A percentile compares a stretch with the other conserved stretches of the same genome.
Evolutionary conservation across 1,140 invertebrate species (phyloP).

Genomic region (Psix sp.): DNA sequence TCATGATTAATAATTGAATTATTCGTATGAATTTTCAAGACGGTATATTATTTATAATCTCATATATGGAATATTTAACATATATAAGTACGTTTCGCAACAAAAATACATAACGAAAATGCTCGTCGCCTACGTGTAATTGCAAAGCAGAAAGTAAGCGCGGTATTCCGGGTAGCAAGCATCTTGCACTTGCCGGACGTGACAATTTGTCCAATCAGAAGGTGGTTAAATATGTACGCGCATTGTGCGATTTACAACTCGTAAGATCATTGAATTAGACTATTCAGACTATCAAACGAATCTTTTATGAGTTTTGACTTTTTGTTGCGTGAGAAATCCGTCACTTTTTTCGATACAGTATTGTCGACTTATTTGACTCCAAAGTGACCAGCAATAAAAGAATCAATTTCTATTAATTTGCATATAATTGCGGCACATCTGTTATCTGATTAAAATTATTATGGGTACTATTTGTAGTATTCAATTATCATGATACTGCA

Average conservation of each 20-base stretch:
- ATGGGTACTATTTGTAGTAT: no score
- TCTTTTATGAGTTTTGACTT: constrained; percentile 14
- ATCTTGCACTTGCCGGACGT: constrained; percentile 71
- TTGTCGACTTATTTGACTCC: not conserved
- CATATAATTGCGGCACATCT: no score
- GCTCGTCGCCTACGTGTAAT: constrained; percentile 58
- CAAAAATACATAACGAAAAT: constrained; percentile 15
- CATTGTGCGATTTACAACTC: constrained; percentile 57
- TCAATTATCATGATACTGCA: no score
- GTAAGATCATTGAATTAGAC: constrained; percentile 69
- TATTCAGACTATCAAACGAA: constrained; percentile 62
- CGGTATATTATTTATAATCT: no score
- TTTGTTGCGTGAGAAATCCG: constrained; percentile 34
- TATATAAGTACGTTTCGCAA: constrained; percentile 33
- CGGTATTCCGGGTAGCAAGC: constrained; percentile 61
- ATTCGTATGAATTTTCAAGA: no score
- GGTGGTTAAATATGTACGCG: constrained; percentile 70
- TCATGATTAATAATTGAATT: no score
- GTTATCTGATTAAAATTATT: no score
- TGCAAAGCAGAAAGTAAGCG: constrained; percentile 48
- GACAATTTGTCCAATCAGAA: constrained; percentile 77
- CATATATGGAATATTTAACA: not conserved
- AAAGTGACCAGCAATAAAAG: no score
- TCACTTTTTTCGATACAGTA: constrained; percentile 7
- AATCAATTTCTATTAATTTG: no score